phyloP scores from a whole-genome alignment of 2,113 vertebrate species.

The Peucedramus taeniatus region DNA sequence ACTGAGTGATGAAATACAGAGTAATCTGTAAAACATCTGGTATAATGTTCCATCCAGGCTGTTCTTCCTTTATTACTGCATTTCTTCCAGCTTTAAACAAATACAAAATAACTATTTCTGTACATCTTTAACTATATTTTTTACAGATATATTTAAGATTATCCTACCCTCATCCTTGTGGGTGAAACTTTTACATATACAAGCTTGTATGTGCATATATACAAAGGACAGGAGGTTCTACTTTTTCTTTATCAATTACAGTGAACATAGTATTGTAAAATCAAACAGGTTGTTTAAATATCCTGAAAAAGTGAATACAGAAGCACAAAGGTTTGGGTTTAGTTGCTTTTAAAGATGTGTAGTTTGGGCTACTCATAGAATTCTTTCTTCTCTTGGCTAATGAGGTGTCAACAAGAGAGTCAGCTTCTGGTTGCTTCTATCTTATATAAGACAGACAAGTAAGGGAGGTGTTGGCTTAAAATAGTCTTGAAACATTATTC shows the following conservation, averaged over 20 bases:
- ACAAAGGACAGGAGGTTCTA: neutral
- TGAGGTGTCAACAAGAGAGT: neutral
- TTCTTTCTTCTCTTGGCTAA: neutral
- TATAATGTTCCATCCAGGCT: neutral
- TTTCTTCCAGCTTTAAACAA: neutral
- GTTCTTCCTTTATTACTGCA: neutral
- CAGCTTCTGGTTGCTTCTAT: conserved; percentile 29
- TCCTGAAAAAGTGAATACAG: neutral
- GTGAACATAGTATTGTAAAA: neutral
- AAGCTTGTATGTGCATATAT: neutral
- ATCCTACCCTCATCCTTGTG: neutral
- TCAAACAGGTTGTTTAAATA: neutral
- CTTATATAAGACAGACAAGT: conserved; percentile 38
- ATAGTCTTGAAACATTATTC: conserved; percentile 37
- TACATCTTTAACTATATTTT: neutral
- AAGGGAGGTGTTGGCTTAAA: conserved; percentile 48
- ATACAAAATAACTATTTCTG: neutral
- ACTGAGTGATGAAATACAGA: neutral
- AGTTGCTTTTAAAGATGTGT: neutral
- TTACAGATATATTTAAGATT: neutral
- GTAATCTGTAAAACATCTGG: conserved; percentile 42
- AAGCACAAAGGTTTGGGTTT: neutral
- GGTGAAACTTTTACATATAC: neutral
- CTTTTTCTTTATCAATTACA: neutral
- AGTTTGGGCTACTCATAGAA: neutral